These are phyloP conservation scores for Drosophila suzukii DNA, from an alignment of 1,140 invertebrate genomes.

Conservation along the genomic window DNA sequence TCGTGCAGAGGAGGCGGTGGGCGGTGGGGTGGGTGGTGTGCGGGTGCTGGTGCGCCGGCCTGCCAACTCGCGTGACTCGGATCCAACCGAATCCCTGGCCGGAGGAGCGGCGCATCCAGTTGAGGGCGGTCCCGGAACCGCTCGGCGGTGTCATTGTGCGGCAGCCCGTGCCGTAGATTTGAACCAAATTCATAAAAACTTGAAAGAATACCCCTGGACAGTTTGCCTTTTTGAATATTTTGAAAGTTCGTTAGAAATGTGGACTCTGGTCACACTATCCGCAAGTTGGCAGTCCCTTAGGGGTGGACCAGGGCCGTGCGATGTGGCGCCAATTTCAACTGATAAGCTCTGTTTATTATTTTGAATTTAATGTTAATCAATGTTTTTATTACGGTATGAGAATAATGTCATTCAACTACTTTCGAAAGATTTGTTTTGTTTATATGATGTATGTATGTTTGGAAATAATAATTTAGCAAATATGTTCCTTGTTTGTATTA, in stretches of 20 bases:
- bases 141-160: conserved; percentile 53
- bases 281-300: background rate
- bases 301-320: too few relatives aligned
- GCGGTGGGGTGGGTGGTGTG: conserved; percentile 27
- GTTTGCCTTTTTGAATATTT: conserved; percentile 3
- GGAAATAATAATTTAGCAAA: too few relatives aligned
- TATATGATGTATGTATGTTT: too few relatives aligned
- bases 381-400: too few relatives aligned
- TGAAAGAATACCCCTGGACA: conserved; percentile 44
- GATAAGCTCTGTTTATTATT: too few relatives aligned
- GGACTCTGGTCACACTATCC: conserved; percentile 2
- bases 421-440: too few relatives aligned
- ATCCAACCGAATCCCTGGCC: conserved; percentile 3
- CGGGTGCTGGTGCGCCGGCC: conserved; percentile 16
- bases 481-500: too few relatives aligned
- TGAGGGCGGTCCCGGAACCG: conserved; percentile 43
- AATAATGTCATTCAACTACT: too few relatives aligned
- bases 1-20: conserved; percentile 54
- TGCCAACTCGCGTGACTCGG: conserved; percentile 30
- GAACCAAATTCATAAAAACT: conserved; percentile 39
- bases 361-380: too few relatives aligned
- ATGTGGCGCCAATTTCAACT: conserved; percentile 2
- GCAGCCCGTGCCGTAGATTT: conserved; percentile 44
- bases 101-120: conserved; percentile 48
- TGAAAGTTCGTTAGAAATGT: background rate